Percentiles rank a stretch among this genome's conserved stretches.
phyloP scores from a whole-genome alignment of 2,888 invertebrate genomes.

The Epinotia ramella region DNA sequence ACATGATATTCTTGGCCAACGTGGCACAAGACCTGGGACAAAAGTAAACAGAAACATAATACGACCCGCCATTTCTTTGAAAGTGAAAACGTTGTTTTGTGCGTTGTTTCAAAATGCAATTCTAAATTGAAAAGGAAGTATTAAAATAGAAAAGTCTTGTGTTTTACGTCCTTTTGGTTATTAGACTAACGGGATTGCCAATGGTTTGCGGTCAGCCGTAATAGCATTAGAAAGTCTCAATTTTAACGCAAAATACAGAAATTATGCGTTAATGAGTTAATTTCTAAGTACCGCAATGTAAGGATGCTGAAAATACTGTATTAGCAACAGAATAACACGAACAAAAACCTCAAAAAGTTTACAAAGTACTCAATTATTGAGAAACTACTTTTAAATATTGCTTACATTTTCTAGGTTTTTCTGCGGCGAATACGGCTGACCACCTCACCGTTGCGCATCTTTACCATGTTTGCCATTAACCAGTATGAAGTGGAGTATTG shows the following conservation, averaged over 20 bases:
- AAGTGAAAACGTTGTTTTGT: conserved; percentile 42
- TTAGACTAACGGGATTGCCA: conserved; percentile 16
- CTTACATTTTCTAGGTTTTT: too few species aligned
- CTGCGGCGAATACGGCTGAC: too few species aligned
- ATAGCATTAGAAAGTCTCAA: conserved; percentile 34
- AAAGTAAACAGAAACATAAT: conserved; percentile 37
- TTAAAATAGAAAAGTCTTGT: not conserved
- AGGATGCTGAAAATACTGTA: not conserved
- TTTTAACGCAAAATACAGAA: conserved; percentile 15
- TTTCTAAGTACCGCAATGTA: not conserved
- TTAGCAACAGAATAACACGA: not conserved
- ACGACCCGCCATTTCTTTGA: conserved; percentile 19
- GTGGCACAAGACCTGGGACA: not conserved
- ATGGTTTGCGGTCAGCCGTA: conserved; percentile 37
- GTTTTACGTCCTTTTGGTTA: not conserved
- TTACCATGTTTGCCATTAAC: too few species aligned
- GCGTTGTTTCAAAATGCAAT: conserved; percentile 42
- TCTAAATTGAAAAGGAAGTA: conserved; percentile 1
- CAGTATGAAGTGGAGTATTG: too few species aligned
- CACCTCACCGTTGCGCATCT: too few species aligned
- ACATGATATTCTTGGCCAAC: conserved; percentile 1
- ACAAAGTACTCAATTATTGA: not conserved
- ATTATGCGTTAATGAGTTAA: conserved; percentile 12
- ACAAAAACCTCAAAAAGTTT: not conserved
- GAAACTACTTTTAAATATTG: too few species aligned